Evolutionary conservation across 2,888 invertebrate genomes (phyloP).

Genomic region (Volucella zonaria): DNA sequence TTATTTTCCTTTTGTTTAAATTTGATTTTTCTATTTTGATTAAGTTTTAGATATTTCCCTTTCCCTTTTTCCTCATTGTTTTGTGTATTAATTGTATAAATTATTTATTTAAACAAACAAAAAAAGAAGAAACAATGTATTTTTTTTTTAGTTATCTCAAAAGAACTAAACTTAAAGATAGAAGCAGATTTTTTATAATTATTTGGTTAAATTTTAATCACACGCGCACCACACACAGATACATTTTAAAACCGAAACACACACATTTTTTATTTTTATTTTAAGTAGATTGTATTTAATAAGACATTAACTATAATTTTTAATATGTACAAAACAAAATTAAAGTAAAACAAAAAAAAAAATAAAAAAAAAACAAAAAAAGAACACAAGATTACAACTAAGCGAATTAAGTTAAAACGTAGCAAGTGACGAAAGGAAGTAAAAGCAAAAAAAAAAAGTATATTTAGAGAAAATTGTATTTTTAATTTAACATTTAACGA

Average conservation of each 20-base stretch:
- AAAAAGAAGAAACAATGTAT: neutral
- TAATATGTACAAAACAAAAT: constrained; percentile 63
- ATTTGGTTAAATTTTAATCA: constrained; percentile 34
- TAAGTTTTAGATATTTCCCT: constrained; percentile 3
- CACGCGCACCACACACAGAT: constrained; percentile 29
- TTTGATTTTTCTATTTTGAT: constrained; percentile 8
- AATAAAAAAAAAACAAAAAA: constrained; percentile 45
- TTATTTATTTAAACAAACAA: constrained; percentile 47
- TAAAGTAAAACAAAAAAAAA: constrained; percentile 21
- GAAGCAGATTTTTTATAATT: neutral
- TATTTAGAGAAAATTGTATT: constrained; percentile 72
- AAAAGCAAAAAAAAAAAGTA: constrained; percentile 32
- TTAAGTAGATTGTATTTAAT: constrained; percentile 29
- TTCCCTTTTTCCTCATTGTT: constrained; percentile 17
- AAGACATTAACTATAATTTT: constrained; percentile 35
- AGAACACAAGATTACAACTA: constrained; percentile 22
- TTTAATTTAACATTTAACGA: constrained; percentile 61
- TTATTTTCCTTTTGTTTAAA: constrained; percentile 15
- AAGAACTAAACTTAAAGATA: constrained; percentile 28
- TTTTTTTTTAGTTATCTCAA: too few species aligned
- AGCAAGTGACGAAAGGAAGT: constrained; percentile 29
- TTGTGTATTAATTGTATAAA: constrained; percentile 37
- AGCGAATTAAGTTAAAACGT: constrained; percentile 43
- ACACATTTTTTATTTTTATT: constrained; percentile 29
- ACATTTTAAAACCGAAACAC: constrained; percentile 22